Evolutionary conservation across 2,113 vertebrate species (phyloP), one percentile per base, ranked within the genome.

Genomic region (Danionella cerebrum): DNA sequence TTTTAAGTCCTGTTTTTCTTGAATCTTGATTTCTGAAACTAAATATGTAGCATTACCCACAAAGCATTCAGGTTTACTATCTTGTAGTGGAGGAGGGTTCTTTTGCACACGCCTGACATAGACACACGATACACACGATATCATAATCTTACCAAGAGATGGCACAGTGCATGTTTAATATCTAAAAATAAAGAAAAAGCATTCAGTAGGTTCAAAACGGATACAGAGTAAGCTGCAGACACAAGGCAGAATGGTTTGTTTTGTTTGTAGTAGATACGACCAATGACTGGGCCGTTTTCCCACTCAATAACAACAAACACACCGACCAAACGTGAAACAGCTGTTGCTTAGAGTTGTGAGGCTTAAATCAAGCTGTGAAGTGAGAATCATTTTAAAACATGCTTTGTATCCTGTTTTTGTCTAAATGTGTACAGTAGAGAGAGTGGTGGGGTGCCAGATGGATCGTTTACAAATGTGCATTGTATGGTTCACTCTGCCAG

Each of bases 41-140:
- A 25, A 83, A 89, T 89, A 95, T 95, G 94, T 95, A 96, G 93
- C 93, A 95, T 91, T 89, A 88, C 90, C 89, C 87, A 89, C 89
- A 83, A 86, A 90, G 87, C 87, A 90, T 90, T 90, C 88, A 90
- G 89, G 87, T 90, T 87, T 88, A 85, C 84, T 66, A 82, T 86
- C 78, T 79, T 82, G 84, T 76, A 81, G 80, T 81, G 79, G 74
- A 82, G 80, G 85, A 77, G 80, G 84, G 79, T 83, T 85, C 76
- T 83, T 88, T 89, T 89, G 88, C 88, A 88, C 86, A 87, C 84
- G 86, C 84, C 88, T 88, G 85, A 87, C 84, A 87, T 83, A 88
- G 85, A 87, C 84, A 87, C 84, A 76, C 81, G 48, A 54, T 67
- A 64, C 18, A 45, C 33, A 69, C 2, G 18, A 45, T 60, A 29